Percentiles rank a stretch among this genome's conserved stretches.
Conservation (phyloP, 2,797 vertebrate species). For the Mycteria americana region DNA sequence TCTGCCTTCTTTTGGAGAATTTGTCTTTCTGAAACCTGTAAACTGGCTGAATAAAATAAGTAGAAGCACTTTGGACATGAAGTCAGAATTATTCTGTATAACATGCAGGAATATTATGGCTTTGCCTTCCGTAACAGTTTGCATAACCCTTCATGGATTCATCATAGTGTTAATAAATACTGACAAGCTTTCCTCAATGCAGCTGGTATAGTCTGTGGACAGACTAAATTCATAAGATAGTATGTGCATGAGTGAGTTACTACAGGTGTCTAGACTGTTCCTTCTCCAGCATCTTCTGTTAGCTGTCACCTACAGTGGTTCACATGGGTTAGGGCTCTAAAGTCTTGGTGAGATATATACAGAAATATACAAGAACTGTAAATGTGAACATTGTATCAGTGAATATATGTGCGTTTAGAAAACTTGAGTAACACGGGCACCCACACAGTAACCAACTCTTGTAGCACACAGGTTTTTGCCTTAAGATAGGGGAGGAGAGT, state of each 20-base stretch:
- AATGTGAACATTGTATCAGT: not conserved
- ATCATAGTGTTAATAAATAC: not conserved
- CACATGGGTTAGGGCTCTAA: not conserved
- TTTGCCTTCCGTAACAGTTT: not conserved
- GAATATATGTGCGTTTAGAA: not conserved
- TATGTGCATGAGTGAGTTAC: not conserved
- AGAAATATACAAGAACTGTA: not conserved
- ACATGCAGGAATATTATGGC: not conserved
- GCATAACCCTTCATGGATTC: not conserved
- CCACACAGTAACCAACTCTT: rapidly evolving
- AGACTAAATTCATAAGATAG: not conserved
- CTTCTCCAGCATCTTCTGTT: not conserved
- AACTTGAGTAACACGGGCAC: not conserved
- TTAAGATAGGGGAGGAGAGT: too few relatives aligned
- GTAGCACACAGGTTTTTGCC: not conserved
- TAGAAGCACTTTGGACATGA: not conserved
- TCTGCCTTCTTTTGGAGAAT: not conserved
- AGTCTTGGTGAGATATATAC: not conserved
- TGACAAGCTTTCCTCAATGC: not conserved
- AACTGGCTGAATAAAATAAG: not conserved
- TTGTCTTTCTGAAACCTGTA: not conserved
- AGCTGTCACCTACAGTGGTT: not conserved
- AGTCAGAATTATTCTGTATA: not conserved
- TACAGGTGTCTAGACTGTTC: not conserved
- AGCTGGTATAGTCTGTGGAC: not conserved